phyloP scores from a whole-genome alignment of 2,888 invertebrate genomes.

The Rhagophthalmus giganteus region DNA sequence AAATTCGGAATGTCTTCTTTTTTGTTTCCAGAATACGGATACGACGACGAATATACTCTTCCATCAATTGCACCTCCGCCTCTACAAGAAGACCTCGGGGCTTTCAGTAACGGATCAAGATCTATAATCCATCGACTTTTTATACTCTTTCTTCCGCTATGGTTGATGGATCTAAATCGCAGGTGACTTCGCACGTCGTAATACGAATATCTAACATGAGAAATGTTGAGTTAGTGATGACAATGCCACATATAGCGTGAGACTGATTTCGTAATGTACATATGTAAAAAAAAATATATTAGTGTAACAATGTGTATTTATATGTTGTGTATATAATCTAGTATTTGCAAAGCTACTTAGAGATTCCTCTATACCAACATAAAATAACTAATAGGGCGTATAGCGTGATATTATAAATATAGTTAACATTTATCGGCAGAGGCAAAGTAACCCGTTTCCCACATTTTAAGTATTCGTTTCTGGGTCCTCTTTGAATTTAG shows the following conservation, averaged over 20 bases:
- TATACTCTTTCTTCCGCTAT: slow-evolving; percentile 17
- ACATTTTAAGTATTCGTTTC: slow-evolving; percentile 31
- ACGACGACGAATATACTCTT: slow-evolving; percentile 53
- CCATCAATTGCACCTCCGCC: slow-evolving; percentile 54
- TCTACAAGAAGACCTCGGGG: slow-evolving; percentile 52
- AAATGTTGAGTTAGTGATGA: slow-evolving; percentile 31
- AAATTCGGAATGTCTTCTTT: too few relatives aligned
- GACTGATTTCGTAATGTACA: slow-evolving; percentile 46
- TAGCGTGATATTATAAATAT: too few relatives aligned
- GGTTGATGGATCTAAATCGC: slow-evolving; percentile 24
- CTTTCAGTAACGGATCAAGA: slow-evolving; percentile 24
- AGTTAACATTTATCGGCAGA: too few relatives aligned
- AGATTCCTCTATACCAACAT: too few relatives aligned
- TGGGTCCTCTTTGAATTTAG: slow-evolving; percentile 30
- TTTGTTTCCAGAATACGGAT: slow-evolving; percentile 53
- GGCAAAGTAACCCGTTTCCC: too few relatives aligned
- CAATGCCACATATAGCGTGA: slow-evolving; percentile 43
- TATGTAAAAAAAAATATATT: slow-evolving; percentile 41
- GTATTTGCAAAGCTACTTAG: slow-evolving; percentile 26
- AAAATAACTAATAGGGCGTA: slow-evolving; percentile 32
- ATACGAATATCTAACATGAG: slow-evolving; percentile 22
- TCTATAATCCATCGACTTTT: slow-evolving; percentile 24
- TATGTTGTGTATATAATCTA: slow-evolving; percentile 26
- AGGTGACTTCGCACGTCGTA: slow-evolving; percentile 27
- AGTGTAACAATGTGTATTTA: slow-evolving; percentile 28